Evolutionary conservation across 2,113 vertebrate species (phyloP).

Genomic region (Eulemur macaco): DNA sequence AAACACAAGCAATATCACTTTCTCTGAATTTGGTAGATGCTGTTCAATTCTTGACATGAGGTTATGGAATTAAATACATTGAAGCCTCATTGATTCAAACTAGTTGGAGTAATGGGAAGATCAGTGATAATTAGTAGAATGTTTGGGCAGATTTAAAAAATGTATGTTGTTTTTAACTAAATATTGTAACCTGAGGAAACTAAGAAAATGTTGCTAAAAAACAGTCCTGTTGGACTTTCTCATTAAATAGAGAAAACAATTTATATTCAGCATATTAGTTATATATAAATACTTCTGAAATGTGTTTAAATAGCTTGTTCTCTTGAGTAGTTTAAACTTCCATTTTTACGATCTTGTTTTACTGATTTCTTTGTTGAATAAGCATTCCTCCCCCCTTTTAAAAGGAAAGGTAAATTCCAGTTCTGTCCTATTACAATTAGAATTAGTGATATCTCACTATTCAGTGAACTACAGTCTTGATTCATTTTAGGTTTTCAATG

Average conservation of each 20-base stretch:
- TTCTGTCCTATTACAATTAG: not conserved
- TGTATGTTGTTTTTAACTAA: not conserved
- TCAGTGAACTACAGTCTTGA: not conserved
- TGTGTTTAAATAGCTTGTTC: constrained; percentile 14
- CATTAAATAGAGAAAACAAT: not conserved
- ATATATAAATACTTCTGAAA: not conserved
- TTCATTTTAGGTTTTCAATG: constrained; percentile 13
- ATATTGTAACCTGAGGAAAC: not conserved
- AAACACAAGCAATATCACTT: not conserved
- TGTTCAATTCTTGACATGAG: not conserved
- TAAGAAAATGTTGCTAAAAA: not conserved
- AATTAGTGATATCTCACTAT: not conserved
- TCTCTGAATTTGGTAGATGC: not conserved
- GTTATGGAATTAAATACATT: not conserved
- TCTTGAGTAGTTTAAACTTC: not conserved
- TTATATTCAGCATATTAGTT: not conserved
- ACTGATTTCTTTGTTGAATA: not conserved
- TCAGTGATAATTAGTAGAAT: not conserved
- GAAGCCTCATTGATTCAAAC: not conserved
- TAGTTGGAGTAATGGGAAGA: not conserved
- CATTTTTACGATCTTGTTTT: not conserved
- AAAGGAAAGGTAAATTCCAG: not conserved
- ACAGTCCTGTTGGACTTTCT: not conserved
- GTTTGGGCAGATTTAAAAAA: not conserved
- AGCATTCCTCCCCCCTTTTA: not conserved